phyloP scores from a whole-genome alignment of 2,888 invertebrate species.

The Acleris sparsana region DNA sequence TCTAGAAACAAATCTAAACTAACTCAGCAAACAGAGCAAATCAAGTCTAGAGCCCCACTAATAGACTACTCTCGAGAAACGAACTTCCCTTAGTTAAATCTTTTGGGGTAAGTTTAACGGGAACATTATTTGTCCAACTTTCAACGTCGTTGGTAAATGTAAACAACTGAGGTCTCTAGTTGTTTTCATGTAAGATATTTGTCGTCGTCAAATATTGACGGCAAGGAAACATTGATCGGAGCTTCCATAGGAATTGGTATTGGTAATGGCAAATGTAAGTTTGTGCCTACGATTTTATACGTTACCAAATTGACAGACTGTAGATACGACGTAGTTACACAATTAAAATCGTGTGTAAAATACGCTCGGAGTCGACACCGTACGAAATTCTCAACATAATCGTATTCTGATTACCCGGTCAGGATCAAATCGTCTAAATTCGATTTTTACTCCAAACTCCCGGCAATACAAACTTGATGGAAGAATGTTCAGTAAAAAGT shows the following conservation, averaged over 20 bases:
- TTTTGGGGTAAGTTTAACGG: conserved; percentile 37
- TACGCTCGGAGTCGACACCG: too few relatives aligned
- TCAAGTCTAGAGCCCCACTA: conserved; percentile 43
- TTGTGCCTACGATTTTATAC: background rate
- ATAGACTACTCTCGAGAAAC: conserved; percentile 41
- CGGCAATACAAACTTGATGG: conserved; percentile 59
- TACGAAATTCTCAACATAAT: conserved; percentile 11
- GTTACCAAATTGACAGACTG: background rate
- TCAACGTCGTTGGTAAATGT: conserved; percentile 24
- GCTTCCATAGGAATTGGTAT: conserved; percentile 18
- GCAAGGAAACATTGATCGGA: conserved; percentile 23
- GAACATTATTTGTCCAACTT: conserved; percentile 31
- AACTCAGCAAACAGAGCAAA: conserved; percentile 49
- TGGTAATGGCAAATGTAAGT: conserved; percentile 7
- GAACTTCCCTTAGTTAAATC: conserved; percentile 40
- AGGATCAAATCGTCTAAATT: conserved; percentile 54
- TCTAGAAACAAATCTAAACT: conserved; percentile 64
- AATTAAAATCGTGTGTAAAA: too few relatives aligned
- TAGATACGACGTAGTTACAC: too few relatives aligned
- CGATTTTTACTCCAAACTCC: conserved; percentile 56
- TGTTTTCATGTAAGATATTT: conserved; percentile 30
- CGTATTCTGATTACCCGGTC: conserved; percentile 40
- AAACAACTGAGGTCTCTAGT: conserved; percentile 27
- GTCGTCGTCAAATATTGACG: conserved; percentile 29
- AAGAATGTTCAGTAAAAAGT: conserved; percentile 68